These are phyloP conservation scores for Dicaeum eximium DNA, from an alignment of 2,113 vertebrate genomes.

Conservation along the genomic window DNA sequence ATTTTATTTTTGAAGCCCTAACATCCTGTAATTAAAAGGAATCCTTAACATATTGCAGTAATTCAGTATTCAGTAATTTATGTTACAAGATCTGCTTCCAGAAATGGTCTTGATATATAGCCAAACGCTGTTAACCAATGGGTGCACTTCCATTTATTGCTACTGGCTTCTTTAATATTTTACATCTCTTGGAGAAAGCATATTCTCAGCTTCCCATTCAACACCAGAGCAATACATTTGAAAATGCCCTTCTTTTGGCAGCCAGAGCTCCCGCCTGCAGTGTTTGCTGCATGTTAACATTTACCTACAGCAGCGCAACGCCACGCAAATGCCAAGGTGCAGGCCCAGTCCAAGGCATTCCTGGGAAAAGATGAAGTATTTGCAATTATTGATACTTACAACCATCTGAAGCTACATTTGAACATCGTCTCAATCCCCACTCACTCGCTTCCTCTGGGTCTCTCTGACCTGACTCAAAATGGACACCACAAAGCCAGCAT, in stretches of 20 bases:
- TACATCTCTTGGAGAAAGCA: background rate
- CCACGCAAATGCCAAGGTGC: background rate
- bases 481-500: background rate
- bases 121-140: background rate
- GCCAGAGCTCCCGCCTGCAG: background rate
- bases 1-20: slow-evolving; percentile 59
- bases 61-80: slow-evolving; percentile 29
- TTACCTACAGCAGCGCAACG: background rate
- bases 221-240: background rate
- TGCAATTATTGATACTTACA: background rate
- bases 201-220: background rate
- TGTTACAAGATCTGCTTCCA: slow-evolving; percentile 31
- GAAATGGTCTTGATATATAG: slow-evolving; percentile 24
- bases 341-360: background rate
- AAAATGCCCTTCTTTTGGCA: background rate
- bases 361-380: background rate
- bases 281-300: slow-evolving; percentile 1
- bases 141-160: background rate
- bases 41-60: slow-evolving; percentile 57
- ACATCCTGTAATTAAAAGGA: slow-evolving; percentile 60
- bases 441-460: background rate
- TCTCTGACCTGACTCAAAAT: slow-evolving; percentile 14
- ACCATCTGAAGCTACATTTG: background rate
- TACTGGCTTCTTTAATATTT: slow-evolving; percentile 10
- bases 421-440: background rate